Evolutionary conservation across 2,888 invertebrate species (phyloP), one percentile per base, ranked within the genome.

Genomic region (Chloromyia formosa): DNA sequence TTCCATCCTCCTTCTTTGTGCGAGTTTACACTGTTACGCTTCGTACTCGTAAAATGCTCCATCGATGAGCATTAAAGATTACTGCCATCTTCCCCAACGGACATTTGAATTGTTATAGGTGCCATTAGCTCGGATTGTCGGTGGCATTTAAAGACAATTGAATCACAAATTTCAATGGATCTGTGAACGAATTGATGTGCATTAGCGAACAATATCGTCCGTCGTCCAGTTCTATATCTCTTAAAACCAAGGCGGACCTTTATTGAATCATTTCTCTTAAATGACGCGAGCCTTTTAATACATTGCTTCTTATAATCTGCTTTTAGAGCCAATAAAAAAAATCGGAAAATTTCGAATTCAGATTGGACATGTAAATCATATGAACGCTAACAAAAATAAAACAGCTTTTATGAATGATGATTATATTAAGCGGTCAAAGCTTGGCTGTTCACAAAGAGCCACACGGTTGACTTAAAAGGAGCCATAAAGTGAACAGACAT

Each of bases 41-140:
- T 42, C 16, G 3, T 42, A 42, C 35, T 61, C 35, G 61, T 64
- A 18, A 4, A 4, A 7, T 42, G 62, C 3, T 42, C 54, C 61
- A 49, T 68, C 49, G 69, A 54, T 69, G 69, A 69, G 54, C 69
- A 69, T 69, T 69, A 54, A 45, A 68, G 68, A 53, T 68, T 68
- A 53, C 68, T 18, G 18, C 62, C 62, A 42, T 42, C 12, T 45
- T 68, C 68, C 14, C 53, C 23, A 69, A 69, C 53, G 69, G 69
- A 53, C 54, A 54, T 69, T 69, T 69, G 69, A 64, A 64, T 64
- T 64, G 62, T 42, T 64, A 64, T 64, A 64, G 62, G 62, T 42
- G 62, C 62, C 62, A 64, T 64, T 64, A 40, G 1, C 22, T 18
- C 7, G 62, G 18, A 40, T 64, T 64, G 62, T 42, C 42, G 62